Evolutionary conservation across 1,140 invertebrate genomes (phyloP), one percentile per base, ranked within the genome.

Genomic region (Oscheius sp.): DNA sequence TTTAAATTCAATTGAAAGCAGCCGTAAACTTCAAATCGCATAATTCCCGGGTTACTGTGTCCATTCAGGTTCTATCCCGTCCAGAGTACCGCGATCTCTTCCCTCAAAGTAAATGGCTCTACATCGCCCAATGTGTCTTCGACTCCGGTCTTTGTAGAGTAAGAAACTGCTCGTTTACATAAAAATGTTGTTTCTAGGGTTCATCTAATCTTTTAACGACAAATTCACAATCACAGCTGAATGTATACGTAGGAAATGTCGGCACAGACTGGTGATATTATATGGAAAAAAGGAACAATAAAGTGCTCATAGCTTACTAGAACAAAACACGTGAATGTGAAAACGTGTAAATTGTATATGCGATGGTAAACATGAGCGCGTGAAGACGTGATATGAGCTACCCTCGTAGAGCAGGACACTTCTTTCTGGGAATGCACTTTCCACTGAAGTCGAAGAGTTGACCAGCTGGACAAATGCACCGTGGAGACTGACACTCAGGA

Each of bases 31-130:
- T 20, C 20, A 55, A 55, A 55, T 26, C 4, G 23, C 4, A 55
- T 4, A 55, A 10, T 26, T 31, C 59, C 23, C 10, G 3, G 3
- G 28, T 32, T 62, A 28, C 59, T 29, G 59, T 29, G 18, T 28
- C 32, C 4, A 18, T 62, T 20, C 7, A 67, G 38, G 13, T 66
- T 15, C 31, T 23, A 4, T 20, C 34, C 13, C 66, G 66, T 0
- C 66, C 66, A 3, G 66, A 68, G 32, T 68, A 68, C 26, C 66
- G 66, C 7, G 13, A 67, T 64, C 20, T 68, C 20, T 68, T 68
- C 45, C n/a, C 66, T 3, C 46, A 62, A 18, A n/a, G n/a, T 23
- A 68, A 68, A 31, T 68, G 66, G 66, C 34, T 29, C 4, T 42
- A 34, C 18, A 68, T 68, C 31, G 28, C 52, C 18, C 38, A 49